Conservation (phyloP, 2,113 vertebrate genomes). For the Ameiurus melas region DNA sequence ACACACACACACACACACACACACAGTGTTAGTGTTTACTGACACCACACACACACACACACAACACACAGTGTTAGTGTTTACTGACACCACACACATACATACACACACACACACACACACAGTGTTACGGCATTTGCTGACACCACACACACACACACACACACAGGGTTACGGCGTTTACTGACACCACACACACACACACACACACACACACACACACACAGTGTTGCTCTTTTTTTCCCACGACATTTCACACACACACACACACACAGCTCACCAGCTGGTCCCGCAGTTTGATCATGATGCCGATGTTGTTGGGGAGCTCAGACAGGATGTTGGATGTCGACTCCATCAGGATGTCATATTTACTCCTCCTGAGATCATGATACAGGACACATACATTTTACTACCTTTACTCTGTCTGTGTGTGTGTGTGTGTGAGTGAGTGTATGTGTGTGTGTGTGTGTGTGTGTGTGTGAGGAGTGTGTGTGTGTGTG, state of each 20-base stretch:
- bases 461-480: too few relatives aligned
- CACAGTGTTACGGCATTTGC: neutral
- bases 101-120: neutral
- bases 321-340: constrained; percentile 74
- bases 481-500: too few relatives aligned
- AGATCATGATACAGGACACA: neutral
- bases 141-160: neutral
- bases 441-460: too few relatives aligned
- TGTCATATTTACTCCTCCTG: constrained; percentile 91
- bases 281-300: constrained; percentile 79
- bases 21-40: neutral
- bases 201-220: neutral
- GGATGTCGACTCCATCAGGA: constrained; percentile 88
- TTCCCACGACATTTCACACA: too few relatives aligned
- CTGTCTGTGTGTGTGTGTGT: neutral
- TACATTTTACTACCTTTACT: neutral
- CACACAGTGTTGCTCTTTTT: too few relatives aligned
- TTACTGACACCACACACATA: neutral
- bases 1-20: constrained; percentile 4
- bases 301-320: constrained; percentile 73
- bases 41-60: neutral
- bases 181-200: neutral
- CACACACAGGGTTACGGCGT: neutral
- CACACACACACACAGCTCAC: constrained; percentile 69
- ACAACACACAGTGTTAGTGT: neutral